Evolutionary conservation across 2,113 vertebrate species (phyloP).

Genomic region (Eretmochelys imbricata): DNA sequence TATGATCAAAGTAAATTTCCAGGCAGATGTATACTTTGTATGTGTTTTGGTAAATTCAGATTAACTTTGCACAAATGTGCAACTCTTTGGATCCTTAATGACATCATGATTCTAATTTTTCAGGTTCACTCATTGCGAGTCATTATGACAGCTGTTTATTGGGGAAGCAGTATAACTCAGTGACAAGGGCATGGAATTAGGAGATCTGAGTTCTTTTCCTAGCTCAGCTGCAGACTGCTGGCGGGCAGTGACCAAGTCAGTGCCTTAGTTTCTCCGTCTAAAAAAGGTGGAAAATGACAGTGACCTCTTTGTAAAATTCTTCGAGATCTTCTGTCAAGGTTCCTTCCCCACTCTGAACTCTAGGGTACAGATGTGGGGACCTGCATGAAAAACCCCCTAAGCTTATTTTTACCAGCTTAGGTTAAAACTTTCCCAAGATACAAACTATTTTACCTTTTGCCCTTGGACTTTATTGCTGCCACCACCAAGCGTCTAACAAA

Average conservation of each 20-base stretch:
- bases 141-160: neutral
- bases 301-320: neutral
- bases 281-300: neutral
- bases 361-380: too few relatives aligned
- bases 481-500: too few relatives aligned
- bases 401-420: too few relatives aligned
- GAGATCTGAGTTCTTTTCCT: neutral
- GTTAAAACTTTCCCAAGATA: too few relatives aligned
- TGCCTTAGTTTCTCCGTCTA: neutral
- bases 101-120: neutral
- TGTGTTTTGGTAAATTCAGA: neutral
- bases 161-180: neutral
- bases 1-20: neutral
- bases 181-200: neutral
- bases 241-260: neutral
- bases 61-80: neutral
- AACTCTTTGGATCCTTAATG: neutral
- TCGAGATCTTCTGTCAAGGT: neutral
- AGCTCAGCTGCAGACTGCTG: neutral
- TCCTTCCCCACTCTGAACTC: too few relatives aligned
- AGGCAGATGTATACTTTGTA: neutral
- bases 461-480: too few relatives aligned
- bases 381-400: too few relatives aligned
- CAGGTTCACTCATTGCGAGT: neutral
- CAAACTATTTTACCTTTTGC: too few relatives aligned